phyloP scores from a whole-genome alignment of 1,140 invertebrate species.

The Whitmania pigra region DNA sequence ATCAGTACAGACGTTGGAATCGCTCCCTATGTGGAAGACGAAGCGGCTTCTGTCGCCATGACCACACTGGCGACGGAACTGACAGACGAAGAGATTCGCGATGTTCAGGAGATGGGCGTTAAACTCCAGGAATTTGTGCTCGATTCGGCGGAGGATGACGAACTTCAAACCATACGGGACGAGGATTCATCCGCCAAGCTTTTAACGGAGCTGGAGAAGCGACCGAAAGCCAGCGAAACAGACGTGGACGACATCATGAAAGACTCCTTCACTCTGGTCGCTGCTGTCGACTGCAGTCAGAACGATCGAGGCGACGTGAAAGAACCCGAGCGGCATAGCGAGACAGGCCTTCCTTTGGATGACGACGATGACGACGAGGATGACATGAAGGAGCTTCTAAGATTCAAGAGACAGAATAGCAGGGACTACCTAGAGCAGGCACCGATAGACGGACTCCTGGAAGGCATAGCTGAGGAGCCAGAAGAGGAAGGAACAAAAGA shows the following conservation, averaged over 20 bases:
- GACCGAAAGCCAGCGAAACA: too few relatives aligned
- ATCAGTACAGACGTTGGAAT: too few relatives aligned
- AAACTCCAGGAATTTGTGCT: neutral
- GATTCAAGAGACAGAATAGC: neutral
- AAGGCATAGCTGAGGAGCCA: constrained; percentile 4
- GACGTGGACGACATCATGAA: neutral
- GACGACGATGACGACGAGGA: neutral
- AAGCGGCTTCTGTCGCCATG: neutral
- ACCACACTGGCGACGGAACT: neutral
- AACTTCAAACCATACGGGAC: too few relatives aligned
- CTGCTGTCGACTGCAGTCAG: neutral
- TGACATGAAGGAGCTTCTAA: neutral
- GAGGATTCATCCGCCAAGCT: too few relatives aligned
- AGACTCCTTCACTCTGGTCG: neutral
- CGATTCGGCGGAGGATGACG: neutral
- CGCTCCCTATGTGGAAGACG: neutral
- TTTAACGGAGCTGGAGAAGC: too few relatives aligned
- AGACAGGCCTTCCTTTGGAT: neutral
- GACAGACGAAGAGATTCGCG: constrained; percentile 3
- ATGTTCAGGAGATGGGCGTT: neutral
- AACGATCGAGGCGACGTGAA: neutral
- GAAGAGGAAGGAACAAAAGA: constrained; percentile 3
- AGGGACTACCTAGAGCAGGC: neutral
- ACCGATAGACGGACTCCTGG: neutral
- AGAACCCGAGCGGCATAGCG: neutral